Evolutionary conservation across 2,888 invertebrate species (phyloP).

Genomic region (Phengaris arion): DNA sequence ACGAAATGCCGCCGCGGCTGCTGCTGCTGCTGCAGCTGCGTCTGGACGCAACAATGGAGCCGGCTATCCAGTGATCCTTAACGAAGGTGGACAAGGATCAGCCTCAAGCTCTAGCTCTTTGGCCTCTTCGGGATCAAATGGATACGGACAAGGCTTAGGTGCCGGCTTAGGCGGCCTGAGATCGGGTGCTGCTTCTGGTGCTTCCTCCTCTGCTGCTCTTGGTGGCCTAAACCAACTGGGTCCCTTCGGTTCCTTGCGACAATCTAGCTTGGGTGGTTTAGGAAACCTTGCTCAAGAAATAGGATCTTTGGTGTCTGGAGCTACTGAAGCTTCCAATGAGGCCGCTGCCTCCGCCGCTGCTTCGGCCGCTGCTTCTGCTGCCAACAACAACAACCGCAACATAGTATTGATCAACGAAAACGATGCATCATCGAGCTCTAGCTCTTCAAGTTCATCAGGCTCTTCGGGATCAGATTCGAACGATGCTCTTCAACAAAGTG

Average conservation of each 20-base stretch:
- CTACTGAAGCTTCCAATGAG: not conserved
- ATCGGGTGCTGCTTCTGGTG: not conserved
- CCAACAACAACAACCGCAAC: not conserved
- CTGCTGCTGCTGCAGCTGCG: constrained; percentile 14
- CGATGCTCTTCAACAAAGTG: not conserved
- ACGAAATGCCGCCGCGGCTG: constrained; percentile 26
- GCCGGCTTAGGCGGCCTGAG: not conserved
- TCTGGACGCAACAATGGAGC: constrained; percentile 11
- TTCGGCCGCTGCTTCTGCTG: not conserved
- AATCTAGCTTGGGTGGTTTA: not conserved
- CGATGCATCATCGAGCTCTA: not conserved
- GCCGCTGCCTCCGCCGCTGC: not conserved
- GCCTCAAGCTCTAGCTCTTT: not conserved
- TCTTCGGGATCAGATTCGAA: not conserved
- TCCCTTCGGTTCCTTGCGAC: not conserved
- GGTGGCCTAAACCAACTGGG: not conserved
- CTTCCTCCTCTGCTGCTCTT: not conserved
- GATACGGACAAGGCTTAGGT: constrained; percentile 10
- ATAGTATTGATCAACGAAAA: constrained; percentile 13
- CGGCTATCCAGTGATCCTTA: not conserved
- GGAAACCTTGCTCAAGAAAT: not conserved
- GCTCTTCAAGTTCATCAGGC: not conserved
- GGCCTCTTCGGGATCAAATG: too few species aligned
- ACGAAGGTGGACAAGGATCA: constrained; percentile 22
- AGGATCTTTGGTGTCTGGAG: not conserved